Evolutionary conservation across 2,797 vertebrate species (phyloP).

Genomic region (Microctenopoma lineatum): DNA sequence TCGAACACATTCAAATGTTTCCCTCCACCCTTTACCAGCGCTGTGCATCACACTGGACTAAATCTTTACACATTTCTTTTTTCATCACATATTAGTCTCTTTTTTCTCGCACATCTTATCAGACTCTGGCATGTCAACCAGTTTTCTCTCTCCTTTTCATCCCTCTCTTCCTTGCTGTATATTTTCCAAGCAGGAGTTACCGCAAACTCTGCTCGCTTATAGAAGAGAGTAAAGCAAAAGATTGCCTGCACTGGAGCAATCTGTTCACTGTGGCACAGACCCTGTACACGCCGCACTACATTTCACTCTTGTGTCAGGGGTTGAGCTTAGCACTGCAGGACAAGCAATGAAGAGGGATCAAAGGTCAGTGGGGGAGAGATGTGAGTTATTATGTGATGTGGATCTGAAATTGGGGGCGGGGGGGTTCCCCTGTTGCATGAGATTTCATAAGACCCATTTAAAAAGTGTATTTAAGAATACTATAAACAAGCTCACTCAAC

Average conservation of each 20-base stretch:
- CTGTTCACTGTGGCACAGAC: constrained; percentile 52
- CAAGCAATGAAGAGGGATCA: constrained; percentile 36
- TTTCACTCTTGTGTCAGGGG: constrained; percentile 60
- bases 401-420: constrained; percentile 17
- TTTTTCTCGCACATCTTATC: constrained; percentile 23
- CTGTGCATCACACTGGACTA: constrained; percentile 10
- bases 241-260: constrained; percentile 17
- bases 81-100: neutral
- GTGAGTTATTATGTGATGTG: constrained; percentile 33
- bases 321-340: constrained; percentile 53
- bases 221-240: constrained; percentile 56
- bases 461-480: constrained; percentile 6
- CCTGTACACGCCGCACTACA: constrained; percentile 47
- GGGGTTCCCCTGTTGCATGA: constrained; percentile 1
- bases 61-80: constrained; percentile 28
- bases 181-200: constrained; percentile 35
- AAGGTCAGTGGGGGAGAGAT: constrained; percentile 47
- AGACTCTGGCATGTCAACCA: constrained; percentile 21
- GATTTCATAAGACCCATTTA: neutral
- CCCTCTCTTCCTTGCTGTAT: constrained; percentile 14
- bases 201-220: constrained; percentile 43
- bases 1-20: constrained; percentile 26
- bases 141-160: neutral
- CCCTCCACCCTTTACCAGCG: constrained; percentile 20
- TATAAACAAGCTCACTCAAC: constrained; percentile 8